Base-by-base conservation (phyloP, 1,140 invertebrate species). In the Scaptomyza hsui region DNA sequence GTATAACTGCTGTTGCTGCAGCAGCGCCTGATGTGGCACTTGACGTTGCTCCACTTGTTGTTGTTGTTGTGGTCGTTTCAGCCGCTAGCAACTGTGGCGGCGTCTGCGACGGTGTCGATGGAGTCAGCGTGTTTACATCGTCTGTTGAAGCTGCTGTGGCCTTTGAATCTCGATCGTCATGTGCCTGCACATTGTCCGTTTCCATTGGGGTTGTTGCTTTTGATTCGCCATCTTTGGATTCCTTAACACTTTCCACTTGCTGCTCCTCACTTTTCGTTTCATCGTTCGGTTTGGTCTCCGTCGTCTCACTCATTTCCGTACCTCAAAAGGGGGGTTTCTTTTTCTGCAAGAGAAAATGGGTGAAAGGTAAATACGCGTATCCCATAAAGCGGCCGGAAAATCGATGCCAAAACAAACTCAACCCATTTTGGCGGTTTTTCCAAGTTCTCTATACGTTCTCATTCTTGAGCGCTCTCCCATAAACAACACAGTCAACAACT, bases 381-480 rank as follows among this genome's bases (percentile, higher is more conserved):
- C 35, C 32, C 7, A 37, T n/a, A 12, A 37, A 59, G 59, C 76
- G 64, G 53, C 57, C 73, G 82, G 77, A 85, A 86, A 86, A 86
- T 86, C 82, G 82, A 88, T 88, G 78, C 72, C 72, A 75, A 75
- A 75, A 83, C 42, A 74, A 83, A 75, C 75, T 82, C 77, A 88
- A 75, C 74, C 77, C 82, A 88, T 86, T 86, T 86, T 86, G 82
- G 82, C 82, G 82, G 82, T 77, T 77, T 88, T 86, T 88, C 78
- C 57, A 29, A 45, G 35, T 77, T 86, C 72, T 67, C 82, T 56
- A 77, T 86, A 73, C 60, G 60, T 68, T 68, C 81, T 72, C 55
- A 72, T 86, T 86, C 74, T 85, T 55, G 16, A 60, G 32, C 41
- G 45, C 72, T 70, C 53, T 57, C 55, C 21, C 51, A 55, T 52